Base-by-base conservation (phyloP, 2,888 invertebrate genomes). In the Junonia oenone region DNA sequence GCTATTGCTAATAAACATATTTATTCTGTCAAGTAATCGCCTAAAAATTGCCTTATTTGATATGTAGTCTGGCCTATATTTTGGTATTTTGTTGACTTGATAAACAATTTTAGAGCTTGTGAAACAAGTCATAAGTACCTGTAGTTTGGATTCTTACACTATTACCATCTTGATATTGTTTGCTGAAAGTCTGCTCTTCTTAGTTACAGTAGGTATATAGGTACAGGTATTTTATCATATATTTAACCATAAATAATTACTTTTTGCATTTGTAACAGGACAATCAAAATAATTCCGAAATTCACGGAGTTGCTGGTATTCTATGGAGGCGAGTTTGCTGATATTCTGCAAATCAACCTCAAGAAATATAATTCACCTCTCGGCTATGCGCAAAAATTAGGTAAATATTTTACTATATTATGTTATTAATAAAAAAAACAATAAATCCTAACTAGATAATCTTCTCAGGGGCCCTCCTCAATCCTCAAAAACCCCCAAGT, bases 221-320 rank as follows among this genome's bases (percentile, higher is more conserved):
- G n/a, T n/a, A n/a, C n/a, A n/a, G n/a, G n/a, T n/a, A n/a, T n/a
- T n/a, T n/a, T n/a, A n/a, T n/a, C n/a, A n/a, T n/a, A n/a, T n/a
- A n/a, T n/a, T n/a, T n/a, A n/a, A n/a, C n/a, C 13, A 33, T 13
- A 33, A 33, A 37, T 17, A 15, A n/a, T 13, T 15, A 43, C n/a
- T 22, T 43, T 43, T 43, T 27, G 6, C 9, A n/a, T 43, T 22
- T 43, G 6, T 43, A 4, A 22, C 66, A 83, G 83, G 58, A 82
- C 83, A 0, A 75, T 82, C 49, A 77, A 73, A 59, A 73, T 74
- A 57, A 75, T 84, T 9, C 82, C 83, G 2, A 72, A 73, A 0
- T 76, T 73, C 66, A 78, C 81, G 13, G 84, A 84, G 65, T 65
- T 84, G 14, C 63, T 84, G 59, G 83, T 84, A 40, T 84, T 78